Evolutionary conservation across 64 coral and sea anemone genomes (phyloP).

Genomic region (Acropora tenuis): DNA sequence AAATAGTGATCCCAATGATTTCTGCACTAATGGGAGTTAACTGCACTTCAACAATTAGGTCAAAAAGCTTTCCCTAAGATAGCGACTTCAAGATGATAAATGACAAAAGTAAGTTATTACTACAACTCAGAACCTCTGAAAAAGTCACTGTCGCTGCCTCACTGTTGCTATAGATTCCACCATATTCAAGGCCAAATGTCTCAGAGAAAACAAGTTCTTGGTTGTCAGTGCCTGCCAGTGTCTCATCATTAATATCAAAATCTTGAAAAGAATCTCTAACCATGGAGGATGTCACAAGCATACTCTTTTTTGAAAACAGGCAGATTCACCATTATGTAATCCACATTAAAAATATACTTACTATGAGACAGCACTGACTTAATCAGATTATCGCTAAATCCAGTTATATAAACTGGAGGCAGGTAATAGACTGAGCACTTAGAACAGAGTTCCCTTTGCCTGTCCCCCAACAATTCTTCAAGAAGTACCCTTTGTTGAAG

Average conservation of each 20-base stretch:
- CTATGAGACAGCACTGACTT: conserved; percentile 9
- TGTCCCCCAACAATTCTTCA: conserved; percentile 37
- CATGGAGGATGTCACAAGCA: conserved; percentile 59
- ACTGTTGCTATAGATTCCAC: conserved; percentile 25
- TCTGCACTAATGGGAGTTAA: conserved; percentile 16
- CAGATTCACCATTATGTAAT: conserved; percentile 36
- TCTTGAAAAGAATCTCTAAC: conserved; percentile 62
- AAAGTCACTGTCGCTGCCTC: not conserved
- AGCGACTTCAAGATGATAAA: not conserved
- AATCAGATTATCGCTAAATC: conserved; percentile 46
- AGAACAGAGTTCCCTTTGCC: not conserved
- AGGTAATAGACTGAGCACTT: conserved; percentile 16
- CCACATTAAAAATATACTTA: conserved; percentile 48
- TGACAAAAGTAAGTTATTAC: not conserved
- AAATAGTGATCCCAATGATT: not conserved
- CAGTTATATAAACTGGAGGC: conserved; percentile 16
- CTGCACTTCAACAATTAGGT: not conserved
- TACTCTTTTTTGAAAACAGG: conserved; percentile 56
- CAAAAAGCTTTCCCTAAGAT: not conserved
- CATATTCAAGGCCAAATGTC: conserved; percentile 43
- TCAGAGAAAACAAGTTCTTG: not conserved
- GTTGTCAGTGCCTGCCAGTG: not conserved
- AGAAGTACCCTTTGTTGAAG: conserved; percentile 21
- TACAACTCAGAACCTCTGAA: not conserved
- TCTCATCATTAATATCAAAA: not conserved